Percentiles rank a stretch among this genome's conserved stretches.
Conservation (phyloP, 1,140 invertebrate genomes). For the Leptonema lineaticorne region DNA sequence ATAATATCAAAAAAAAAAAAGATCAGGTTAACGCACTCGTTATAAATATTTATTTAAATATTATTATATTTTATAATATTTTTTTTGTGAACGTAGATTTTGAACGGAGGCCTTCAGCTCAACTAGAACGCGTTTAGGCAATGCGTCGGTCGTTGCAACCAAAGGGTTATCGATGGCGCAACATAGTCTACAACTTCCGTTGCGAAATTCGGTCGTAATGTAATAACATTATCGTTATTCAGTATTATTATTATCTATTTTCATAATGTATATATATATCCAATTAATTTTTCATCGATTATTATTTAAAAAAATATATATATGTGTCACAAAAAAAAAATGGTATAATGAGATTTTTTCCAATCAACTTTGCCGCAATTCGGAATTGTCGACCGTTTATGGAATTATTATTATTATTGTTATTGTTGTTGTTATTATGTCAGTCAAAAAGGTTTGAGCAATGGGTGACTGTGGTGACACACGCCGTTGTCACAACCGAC, state of each 20-base stretch:
- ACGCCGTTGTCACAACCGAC: constrained; percentile 28
- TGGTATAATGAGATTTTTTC: too few species aligned
- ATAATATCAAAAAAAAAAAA: too few species aligned
- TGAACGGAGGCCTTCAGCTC: not conserved
- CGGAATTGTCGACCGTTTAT: not conserved
- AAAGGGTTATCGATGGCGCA: constrained; percentile 23
- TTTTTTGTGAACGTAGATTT: too few species aligned
- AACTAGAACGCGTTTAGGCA: constrained; percentile 10
- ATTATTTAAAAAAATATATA: too few species aligned
- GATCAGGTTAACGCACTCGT: too few species aligned
- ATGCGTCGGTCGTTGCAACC: not conserved
- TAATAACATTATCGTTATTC: not conserved
- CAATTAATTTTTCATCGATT: too few species aligned
- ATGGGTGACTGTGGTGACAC: constrained; percentile 3
- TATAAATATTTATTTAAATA: too few species aligned
- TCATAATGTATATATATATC: too few species aligned
- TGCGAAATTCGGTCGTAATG: constrained; percentile 39
- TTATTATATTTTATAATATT: too few species aligned
- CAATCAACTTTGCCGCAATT: constrained; percentile 30
- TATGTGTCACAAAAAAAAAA: too few species aligned
- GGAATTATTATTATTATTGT: too few species aligned
- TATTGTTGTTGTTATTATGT: constrained; percentile 8
- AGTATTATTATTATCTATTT: not conserved
- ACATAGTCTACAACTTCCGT: constrained; percentile 28
- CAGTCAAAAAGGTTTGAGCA: constrained; percentile 19